Evolutionary conservation across 2,888 invertebrate species (phyloP), one percentile per base, ranked within the genome.

Genomic region (Eretmocerus hayati): DNA sequence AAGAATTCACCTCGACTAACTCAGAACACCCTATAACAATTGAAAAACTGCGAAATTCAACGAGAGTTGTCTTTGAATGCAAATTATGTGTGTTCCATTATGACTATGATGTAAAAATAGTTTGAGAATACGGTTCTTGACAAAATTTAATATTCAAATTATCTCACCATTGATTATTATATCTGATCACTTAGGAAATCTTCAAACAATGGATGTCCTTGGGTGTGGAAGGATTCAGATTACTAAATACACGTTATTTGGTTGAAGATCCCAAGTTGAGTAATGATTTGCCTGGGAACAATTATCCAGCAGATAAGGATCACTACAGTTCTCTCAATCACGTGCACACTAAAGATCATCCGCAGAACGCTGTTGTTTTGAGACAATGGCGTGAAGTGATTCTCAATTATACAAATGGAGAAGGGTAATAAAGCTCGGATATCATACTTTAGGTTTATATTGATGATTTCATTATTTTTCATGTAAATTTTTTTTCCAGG

Each of bases 201-300:
- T 67, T 94, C 2, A 70, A 73, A 32, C 80, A 79, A 57, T 89
- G 92, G 81, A 64, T 92, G 54, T 73, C 79, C 4, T 75, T 82
- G 3, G 94, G 93, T 0, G 84, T 90, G 0, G 81, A 79, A 55
- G 96, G 96, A 4, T 82, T 96, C 62, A 81, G 90, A 62, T 69
- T 91, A 19, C 75, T 75, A 37, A 80, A 84, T 46, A 83, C 80
- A 0, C 82, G 84, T 11, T 80, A 80, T 61, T 73, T 86, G 54
- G 68, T 86, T 0, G 81, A 85, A 51, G 78, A 83, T 69, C 52
- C 67, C 1, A 63, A 71, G 0, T 69, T 81, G 1, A 68, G 68
- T 1, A 72, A 81, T 51, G 83, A 85, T 52, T 42, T 37, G 38
- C 26, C 31, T 2, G 39, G 46, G 6, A 4, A 36, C 30, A 32